Conservation (phyloP, 2,113 vertebrate genomes). For the Mola mola region DNA sequence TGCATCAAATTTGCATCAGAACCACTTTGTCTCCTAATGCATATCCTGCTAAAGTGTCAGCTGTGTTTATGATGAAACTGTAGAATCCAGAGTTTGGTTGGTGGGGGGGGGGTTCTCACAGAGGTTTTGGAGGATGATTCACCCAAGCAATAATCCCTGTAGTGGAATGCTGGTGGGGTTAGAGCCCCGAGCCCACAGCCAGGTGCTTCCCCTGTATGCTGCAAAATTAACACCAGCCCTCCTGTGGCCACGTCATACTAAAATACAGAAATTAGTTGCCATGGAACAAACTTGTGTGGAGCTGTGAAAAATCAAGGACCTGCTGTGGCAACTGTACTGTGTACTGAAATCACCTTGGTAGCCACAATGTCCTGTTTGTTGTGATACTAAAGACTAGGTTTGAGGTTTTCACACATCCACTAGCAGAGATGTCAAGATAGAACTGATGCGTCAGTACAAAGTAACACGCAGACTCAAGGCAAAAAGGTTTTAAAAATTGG, state of each 20-base stretch:
- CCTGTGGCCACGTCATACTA: conserved; percentile 19
- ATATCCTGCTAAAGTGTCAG: conserved; percentile 41
- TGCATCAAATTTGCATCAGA: conserved; percentile 38
- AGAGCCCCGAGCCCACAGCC: conserved; percentile 28
- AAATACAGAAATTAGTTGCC: conserved; percentile 19
- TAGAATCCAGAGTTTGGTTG: conserved; percentile 8
- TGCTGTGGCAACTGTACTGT: conserved; percentile 3
- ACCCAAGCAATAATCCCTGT: conserved; percentile 36
- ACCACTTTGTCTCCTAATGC: conserved; percentile 24
- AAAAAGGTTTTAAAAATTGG: too few relatives aligned
- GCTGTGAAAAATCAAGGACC: conserved; percentile 22
- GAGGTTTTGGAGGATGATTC: conserved; percentile 31
- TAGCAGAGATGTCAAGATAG: too few relatives aligned
- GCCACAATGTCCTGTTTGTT: conserved; percentile 29
- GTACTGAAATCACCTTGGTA: not conserved
- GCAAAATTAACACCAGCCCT: conserved; percentile 31
- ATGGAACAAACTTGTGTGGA: not conserved
- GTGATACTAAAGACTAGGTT: conserved; percentile 15
- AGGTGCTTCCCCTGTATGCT: conserved; percentile 54
- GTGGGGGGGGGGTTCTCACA: not conserved
- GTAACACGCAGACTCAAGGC: too few relatives aligned
- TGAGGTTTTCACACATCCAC: conserved; percentile 31
- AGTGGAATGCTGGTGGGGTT: conserved; percentile 23
- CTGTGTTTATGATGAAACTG: conserved; percentile 62
- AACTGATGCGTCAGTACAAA: too few relatives aligned